Base-by-base conservation (phyloP, 2,113 vertebrate species). In the Mionectes macconnelli region DNA sequence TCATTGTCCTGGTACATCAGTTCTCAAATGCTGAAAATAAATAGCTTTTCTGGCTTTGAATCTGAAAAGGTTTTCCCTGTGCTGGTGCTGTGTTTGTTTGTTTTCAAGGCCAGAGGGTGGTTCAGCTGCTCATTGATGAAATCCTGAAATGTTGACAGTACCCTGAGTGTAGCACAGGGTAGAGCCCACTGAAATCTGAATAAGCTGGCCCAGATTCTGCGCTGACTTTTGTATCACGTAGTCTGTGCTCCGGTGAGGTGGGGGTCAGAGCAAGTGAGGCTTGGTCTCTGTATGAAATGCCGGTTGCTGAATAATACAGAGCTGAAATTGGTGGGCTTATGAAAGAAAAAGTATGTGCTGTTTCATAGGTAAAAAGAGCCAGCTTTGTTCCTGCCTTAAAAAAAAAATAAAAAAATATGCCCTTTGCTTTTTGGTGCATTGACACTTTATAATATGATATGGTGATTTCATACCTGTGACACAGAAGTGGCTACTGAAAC, bases 401-500 rank as follows among this genome's bases (percentile, higher is more conserved):
- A 40, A 70, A 55, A 75, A 68, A n/a, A 68, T 69, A 31, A 49
- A 49, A 14, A 49, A 6, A 35, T 12, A 27, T 23, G 76, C 64
- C 64, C 86, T 95, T 86, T 94, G 76, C 83, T 90, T 95, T 94
- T 90, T 96, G 93, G 90, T 94, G 93, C 93, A 95, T 88, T 89
- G 88, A 81, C 80, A 75, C 85, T 82, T 91, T 60, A 59, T 87
- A 86, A 63, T 87, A 74, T 24, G 80, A 84, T 93, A 57, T 1
- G 20, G 77, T 84, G 88, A 92, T 95, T 96, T 90, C 73, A 82
- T 81, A 84, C 83, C 44, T 63, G 22, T n/a, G 86, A 68, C 79
- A 90, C 76, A 68, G 72, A 94, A 92, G 76, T 81, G 92, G 76
- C 89, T 56, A 86, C 72, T 87, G 86, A 85, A 94, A 96, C 64